Percentiles rank a stretch among this genome's conserved stretches.
These are phyloP conservation scores for Canis aureus DNA, from an alignment of 2,113 vertebrate genomes.

Conservation along the genomic window DNA sequence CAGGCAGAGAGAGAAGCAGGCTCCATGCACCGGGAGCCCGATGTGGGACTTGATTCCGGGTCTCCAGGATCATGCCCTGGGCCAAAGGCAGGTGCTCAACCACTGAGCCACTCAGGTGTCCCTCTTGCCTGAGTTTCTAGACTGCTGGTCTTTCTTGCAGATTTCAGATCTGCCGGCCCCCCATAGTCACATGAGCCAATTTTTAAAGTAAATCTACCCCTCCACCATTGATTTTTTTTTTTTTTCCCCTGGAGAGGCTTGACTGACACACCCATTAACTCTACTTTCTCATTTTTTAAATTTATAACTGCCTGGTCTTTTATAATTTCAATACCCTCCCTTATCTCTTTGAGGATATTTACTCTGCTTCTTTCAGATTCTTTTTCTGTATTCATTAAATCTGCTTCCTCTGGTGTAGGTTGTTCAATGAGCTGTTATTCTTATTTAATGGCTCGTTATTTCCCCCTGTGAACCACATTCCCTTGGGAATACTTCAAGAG, in stretches of 20 bases:
- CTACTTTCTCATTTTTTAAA: not conserved
- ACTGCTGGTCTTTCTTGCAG: not conserved
- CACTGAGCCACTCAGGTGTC: too few relatives aligned
- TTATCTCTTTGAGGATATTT: not conserved
- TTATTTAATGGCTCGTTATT: not conserved
- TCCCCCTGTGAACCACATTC: not conserved
- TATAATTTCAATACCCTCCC: not conserved
- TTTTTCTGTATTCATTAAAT: not conserved
- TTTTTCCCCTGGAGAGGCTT: not conserved
- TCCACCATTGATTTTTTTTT: not conserved
- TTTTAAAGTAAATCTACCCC: not conserved
- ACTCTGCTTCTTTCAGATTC: not conserved
- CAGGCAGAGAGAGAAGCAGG: too few relatives aligned
- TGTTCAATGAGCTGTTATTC: not conserved
- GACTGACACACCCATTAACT: not conserved
- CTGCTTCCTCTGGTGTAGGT: not conserved
- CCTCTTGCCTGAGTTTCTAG: not conserved
- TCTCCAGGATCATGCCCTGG: too few relatives aligned
- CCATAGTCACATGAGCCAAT: not conserved
- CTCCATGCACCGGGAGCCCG: too few relatives aligned
- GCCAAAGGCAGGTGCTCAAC: too few relatives aligned
- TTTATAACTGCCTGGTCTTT: not conserved
- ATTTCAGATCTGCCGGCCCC: not conserved
- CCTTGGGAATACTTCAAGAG: not conserved
- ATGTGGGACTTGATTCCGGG: too few relatives aligned